Evolutionary conservation across 30 jellyfish, hydroid and myxozoan species (phyloP), one percentile per base, ranked within the genome.

Genomic region (Hydra vulgaris): DNA sequence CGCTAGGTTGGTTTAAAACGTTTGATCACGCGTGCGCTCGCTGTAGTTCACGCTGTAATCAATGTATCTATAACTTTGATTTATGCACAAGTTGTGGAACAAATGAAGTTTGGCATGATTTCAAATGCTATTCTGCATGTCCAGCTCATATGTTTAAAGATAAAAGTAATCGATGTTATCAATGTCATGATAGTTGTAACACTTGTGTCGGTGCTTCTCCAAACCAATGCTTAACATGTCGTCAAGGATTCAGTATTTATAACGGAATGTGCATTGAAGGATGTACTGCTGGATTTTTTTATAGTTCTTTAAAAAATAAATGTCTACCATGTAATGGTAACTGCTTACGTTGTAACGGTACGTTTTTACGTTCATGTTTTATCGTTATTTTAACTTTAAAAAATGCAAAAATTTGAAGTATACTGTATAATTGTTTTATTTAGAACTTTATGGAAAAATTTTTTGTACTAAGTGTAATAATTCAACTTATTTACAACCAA

Each of bases 161-260:
- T 70, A 18, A 26, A 26, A 80, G 77, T 16, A 80, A 79, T 5
- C 81, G 66, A 0, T 90, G 98, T 66, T 74, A 73, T 18, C 27
- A 54, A 0, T 91, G 98, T 70, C 77, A 78, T 81, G 84, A 73
- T 0, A 71, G 69, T 22, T 91, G 98, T 54, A 56, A 74, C 76
- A 76, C 86, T 16, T 91, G 98, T 72, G 80, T 21, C 27, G 98
- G 96, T 22, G 85, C 94, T 17, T 80, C 92, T 21, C 83, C 82
- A 18, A 79, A 66, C 74, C 86, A 86, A 80, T 91, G 98, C 73
- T 82, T 95, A 0, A 27, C 95, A 0, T 91, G 98, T 76, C 70
- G 27, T 55, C 71, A 61, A 21, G 87, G 87, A 17, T 61, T 80
- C 73, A 80, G 83, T 19, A 23, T 80, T 8, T 26, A 80, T 68